A percentile compares a stretch with the other conserved stretches of the same genome.
Conservation (phyloP, 2,113 vertebrate species). For the Elanus axillaris region DNA sequence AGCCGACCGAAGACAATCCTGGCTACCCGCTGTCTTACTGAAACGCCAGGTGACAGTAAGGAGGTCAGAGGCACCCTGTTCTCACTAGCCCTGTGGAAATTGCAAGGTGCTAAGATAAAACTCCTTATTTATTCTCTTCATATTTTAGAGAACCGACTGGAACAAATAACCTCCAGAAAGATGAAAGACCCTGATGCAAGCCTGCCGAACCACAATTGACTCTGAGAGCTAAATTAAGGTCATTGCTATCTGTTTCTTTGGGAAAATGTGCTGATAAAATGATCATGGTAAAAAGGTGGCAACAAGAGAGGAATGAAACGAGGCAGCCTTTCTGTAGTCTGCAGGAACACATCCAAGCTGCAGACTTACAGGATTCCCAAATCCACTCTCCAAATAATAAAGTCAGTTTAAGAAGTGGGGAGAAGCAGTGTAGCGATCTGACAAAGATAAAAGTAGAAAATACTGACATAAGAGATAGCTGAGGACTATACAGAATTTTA, state of each 20-base stretch:
- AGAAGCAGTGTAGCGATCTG: not conserved
- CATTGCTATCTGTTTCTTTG: not conserved
- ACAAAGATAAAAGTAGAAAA: not conserved
- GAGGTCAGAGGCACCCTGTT: not conserved
- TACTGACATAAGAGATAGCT: not conserved
- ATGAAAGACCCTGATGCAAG: not conserved
- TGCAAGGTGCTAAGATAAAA: not conserved
- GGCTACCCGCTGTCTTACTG: not conserved
- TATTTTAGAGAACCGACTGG: not conserved
- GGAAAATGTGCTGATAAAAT: not conserved
- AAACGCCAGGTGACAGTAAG: not conserved
- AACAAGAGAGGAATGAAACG: not conserved
- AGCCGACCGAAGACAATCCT: accelerated
- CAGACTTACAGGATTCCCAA: not conserved
- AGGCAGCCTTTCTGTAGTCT: not conserved
- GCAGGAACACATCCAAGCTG: not conserved
- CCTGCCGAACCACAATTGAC: not conserved
- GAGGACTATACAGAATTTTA: not conserved
- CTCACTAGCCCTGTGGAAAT: not conserved
- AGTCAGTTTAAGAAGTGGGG: not conserved
- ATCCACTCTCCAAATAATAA: not conserved
- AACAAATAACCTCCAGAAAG: not conserved
- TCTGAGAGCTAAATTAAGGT: not conserved
- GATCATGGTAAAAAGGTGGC: not conserved
- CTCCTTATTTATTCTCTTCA: not conserved